Conservation (phyloP, 2,797 vertebrate species). For the Helicolenus hilgendorfi region DNA sequence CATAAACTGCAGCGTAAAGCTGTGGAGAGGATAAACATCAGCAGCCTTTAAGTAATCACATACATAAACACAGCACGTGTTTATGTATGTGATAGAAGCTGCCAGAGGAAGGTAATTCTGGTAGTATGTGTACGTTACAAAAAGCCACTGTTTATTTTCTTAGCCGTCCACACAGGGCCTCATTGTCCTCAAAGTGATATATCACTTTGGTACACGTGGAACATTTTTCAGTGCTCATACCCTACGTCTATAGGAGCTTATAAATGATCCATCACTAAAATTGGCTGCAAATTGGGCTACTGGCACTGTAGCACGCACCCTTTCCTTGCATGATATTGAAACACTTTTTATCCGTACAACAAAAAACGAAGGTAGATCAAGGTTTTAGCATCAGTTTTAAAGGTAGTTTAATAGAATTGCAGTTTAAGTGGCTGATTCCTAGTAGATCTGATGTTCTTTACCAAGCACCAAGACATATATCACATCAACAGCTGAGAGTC, state of each 20-base stretch:
- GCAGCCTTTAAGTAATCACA: conserved; percentile 47
- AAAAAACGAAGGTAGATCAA: not conserved
- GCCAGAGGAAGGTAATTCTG: conserved; percentile 35
- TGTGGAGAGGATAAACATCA: conserved; percentile 23
- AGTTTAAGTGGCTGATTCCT: not conserved
- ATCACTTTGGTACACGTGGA: conserved; percentile 32
- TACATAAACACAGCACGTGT: conserved; percentile 23
- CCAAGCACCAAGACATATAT: not conserved
- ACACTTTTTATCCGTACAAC: not conserved
- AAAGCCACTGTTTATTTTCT: conserved; percentile 58
- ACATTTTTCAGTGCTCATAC: conserved; percentile 16
- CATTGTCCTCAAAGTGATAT: conserved; percentile 40
- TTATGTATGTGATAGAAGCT: conserved; percentile 22
- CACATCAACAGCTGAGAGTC: conserved; percentile 9
- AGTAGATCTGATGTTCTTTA: not conserved
- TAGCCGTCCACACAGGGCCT: conserved; percentile 36
- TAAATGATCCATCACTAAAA: conserved; percentile 11
- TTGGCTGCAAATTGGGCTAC: not conserved
- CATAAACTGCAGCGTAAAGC: conserved; percentile 26
- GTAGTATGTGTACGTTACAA: conserved; percentile 31
- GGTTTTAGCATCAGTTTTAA: not conserved
- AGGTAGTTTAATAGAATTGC: not conserved
- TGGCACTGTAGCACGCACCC: not conserved
- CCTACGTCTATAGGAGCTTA: not conserved
- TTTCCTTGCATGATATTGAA: not conserved